These are phyloP conservation scores for Brachymystax lenok DNA, from an alignment of 2,797 vertebrate species.

Conservation along the genomic window DNA sequence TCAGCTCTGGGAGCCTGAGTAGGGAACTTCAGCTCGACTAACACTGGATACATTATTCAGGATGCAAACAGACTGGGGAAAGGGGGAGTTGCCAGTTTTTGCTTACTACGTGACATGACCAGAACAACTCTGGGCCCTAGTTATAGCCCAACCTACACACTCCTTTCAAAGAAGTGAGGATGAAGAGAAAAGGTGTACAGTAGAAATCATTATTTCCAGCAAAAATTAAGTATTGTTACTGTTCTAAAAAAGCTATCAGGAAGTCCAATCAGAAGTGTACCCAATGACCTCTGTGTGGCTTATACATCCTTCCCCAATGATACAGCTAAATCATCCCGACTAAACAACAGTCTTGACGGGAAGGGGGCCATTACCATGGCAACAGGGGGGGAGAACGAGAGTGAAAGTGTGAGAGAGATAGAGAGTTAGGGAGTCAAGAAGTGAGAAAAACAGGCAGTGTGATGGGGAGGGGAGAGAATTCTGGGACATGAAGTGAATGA, in stretches of 20 bases:
- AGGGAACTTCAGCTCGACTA: neutral
- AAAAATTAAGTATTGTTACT: conserved; percentile 1
- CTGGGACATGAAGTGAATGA: neutral
- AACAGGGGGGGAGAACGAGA: neutral
- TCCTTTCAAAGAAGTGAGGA: too few species aligned
- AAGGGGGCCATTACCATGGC: neutral
- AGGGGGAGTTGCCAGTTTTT: neutral
- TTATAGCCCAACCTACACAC: too few species aligned
- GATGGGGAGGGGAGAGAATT: neutral
- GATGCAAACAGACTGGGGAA: neutral
- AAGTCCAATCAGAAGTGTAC: conserved; percentile 34
- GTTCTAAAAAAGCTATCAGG: conserved; percentile 44
- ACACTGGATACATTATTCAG: neutral
- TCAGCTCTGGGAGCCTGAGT: neutral
- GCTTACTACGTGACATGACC: too few species aligned
- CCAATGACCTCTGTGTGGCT: conserved; percentile 43
- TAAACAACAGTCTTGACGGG: neutral
- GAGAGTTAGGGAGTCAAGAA: neutral
- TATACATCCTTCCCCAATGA: conserved; percentile 59
- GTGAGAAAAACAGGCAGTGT: neutral
- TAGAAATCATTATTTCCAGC: neutral
- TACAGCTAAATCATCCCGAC: conserved; percentile 25
- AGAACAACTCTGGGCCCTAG: too few species aligned
- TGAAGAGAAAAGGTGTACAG: neutral
- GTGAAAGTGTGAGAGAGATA: neutral